phyloP scores from a whole-genome alignment of 2,797 vertebrate genomes.

The Aythya fuligula region DNA sequence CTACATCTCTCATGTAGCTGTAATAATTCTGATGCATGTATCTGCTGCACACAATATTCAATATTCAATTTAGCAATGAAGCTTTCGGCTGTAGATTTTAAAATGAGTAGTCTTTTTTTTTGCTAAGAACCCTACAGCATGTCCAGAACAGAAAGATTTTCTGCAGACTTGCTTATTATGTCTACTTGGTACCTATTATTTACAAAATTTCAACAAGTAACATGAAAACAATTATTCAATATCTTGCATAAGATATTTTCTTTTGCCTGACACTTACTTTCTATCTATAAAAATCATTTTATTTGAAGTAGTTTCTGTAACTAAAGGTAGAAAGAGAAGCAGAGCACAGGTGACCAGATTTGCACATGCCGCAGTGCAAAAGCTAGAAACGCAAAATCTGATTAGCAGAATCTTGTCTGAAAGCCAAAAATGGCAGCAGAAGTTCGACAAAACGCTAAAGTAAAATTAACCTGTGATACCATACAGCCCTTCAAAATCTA shows the following conservation, averaged over 20 bases:
- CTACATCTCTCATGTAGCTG: not conserved
- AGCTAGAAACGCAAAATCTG: slow-evolving; percentile 25
- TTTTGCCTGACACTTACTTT: not conserved
- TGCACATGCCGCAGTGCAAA: not conserved
- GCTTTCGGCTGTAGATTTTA: not conserved
- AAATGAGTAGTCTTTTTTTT: not conserved
- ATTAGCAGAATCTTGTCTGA: slow-evolving; percentile 64
- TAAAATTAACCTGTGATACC: slow-evolving; percentile 59
- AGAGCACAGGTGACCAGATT: slow-evolving; percentile 15
- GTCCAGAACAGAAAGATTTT: not conserved
- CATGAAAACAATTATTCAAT: not conserved
- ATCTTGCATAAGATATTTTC: not conserved
- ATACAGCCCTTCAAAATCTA: slow-evolving; percentile 35
- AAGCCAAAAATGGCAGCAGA: slow-evolving; percentile 51
- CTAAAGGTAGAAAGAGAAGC: slow-evolving; percentile 1
- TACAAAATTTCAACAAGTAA: not conserved
- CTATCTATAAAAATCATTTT: not conserved
- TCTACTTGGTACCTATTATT: not conserved
- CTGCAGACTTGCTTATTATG: not conserved
- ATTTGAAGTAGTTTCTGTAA: not conserved
- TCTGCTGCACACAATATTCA: not conserved
- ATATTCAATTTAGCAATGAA: not conserved
- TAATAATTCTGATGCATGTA: not conserved
- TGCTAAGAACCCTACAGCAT: not conserved
- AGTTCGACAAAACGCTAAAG: slow-evolving; percentile 36